phyloP scores from a whole-genome alignment of 2,797 vertebrate species.

The Girardinus metallicus region DNA sequence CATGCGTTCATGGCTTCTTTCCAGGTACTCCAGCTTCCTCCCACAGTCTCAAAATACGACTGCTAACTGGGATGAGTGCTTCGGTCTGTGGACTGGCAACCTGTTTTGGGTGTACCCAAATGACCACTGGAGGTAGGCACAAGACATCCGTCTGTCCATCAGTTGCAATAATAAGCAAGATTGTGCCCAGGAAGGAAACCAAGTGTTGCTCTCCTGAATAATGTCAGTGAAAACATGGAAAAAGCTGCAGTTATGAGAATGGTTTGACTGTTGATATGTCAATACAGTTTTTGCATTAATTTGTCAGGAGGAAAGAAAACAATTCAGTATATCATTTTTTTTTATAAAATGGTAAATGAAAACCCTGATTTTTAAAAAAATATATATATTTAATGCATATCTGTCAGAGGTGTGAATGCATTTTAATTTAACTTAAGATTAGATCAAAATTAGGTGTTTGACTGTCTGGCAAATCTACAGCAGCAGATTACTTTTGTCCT shows the following conservation, averaged over 20 bases:
- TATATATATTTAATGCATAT: too few relatives aligned
- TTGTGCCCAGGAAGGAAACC: not conserved
- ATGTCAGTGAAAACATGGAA: not conserved
- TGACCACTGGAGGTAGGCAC: not conserved
- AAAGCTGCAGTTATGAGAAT: not conserved
- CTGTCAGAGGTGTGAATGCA: not conserved
- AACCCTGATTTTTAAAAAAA: too few relatives aligned
- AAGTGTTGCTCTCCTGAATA: not conserved
- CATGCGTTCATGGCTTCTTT: not conserved
- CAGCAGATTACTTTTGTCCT: not conserved
- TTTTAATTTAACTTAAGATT: not conserved
- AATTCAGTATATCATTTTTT: too few relatives aligned
- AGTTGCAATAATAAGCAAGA: not conserved
- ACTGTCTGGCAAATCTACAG: not conserved
- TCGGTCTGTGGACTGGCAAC: not conserved
- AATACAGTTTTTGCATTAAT: not conserved
- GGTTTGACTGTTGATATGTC: not conserved
- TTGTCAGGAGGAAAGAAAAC: not conserved
- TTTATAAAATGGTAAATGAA: too few relatives aligned
- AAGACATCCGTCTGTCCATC: not conserved
- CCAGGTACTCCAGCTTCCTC: not conserved
- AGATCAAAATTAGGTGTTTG: not conserved
- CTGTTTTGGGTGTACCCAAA: not conserved
- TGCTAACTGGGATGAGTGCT: not conserved
- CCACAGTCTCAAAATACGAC: not conserved